Evolutionary conservation across 2,888 invertebrate species (phyloP), one percentile per base, ranked within the genome.

Genomic region (Metacarcinus magister): DNA sequence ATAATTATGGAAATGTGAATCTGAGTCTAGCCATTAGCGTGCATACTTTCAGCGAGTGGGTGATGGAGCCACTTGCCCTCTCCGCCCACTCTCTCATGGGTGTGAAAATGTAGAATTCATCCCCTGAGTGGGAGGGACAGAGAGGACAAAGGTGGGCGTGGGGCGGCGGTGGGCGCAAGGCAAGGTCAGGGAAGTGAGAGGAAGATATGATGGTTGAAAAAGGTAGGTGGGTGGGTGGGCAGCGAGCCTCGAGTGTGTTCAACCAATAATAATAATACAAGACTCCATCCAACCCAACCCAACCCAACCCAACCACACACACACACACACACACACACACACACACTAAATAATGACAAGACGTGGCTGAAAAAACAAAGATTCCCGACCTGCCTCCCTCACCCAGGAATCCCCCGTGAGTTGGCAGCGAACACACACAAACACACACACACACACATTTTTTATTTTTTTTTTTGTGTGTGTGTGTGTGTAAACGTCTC

Each of bases 1-100:
- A 94, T 94, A 94, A 94, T 94, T 94, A 94, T 94, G 94, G 94
- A 94, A 90, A 94, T 94, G 48, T 32, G 94, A 44, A 54, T 16
- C 89, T 28, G 54, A 19, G 94, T 54, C 43, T 67, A 44, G 39
- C 54, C 28, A 32, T 44, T 48, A 46, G 54, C 92, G 92, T 92
- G 48, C 54, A 46, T 48, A 92, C 92, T 28, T 75, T 92, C 16
- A 13, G 92, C 48, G 92, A 87, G 87, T 1, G 39, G 87, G 87
- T 92, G 92, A 87, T 87, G 87, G 46, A 46, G 23, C 75, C n/a
- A 13, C 67, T 32, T n/a, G n/a, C 93, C 67, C 60, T 48, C 93
- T 54, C 32, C 44, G 13, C 92, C 39, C 93, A 39, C 23, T 28
- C 94, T 46, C 48, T 28, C 87, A 0, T 87, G 28, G 54, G 43